phyloP scores from a whole-genome alignment of 2,113 vertebrate species.

The Apeltes quadracus region DNA sequence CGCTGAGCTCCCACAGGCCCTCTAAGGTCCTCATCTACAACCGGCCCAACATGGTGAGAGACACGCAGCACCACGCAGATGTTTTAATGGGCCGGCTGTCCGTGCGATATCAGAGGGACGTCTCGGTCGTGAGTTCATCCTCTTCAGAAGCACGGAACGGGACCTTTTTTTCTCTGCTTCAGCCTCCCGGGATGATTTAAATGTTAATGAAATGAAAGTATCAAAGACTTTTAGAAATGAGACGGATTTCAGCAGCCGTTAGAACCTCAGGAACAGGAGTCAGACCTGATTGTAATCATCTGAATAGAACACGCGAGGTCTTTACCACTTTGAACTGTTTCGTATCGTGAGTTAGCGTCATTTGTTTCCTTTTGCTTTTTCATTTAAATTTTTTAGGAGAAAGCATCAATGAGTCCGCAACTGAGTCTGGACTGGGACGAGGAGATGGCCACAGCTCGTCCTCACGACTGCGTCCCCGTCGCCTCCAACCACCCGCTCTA shows the following conservation, averaged over 20 bases:
- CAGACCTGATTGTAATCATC: background rate
- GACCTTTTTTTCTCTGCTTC: background rate
- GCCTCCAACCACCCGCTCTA: conserved; percentile 91
- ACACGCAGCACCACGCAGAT: too few relatives aligned
- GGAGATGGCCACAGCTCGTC: conserved; percentile 85
- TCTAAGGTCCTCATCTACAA: conserved; percentile 90
- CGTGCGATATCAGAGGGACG: conserved; percentile 7
- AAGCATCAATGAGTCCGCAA: conserved; percentile 76
- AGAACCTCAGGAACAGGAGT: conserved; percentile 1
- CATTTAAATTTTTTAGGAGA: conserved; percentile 78
- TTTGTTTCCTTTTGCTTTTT: background rate
- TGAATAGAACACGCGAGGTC: background rate
- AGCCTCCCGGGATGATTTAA: conserved; percentile 22
- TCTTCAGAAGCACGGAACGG: background rate
- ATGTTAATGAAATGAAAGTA: conserved; percentile 25
- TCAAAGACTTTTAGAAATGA: conserved; percentile 29
- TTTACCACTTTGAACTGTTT: background rate
- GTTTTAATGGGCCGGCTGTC: too few relatives aligned
- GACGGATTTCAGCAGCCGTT: conserved; percentile 1
- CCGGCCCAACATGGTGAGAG: conserved; percentile 88
- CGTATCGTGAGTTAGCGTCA: background rate
- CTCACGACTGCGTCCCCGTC: conserved; percentile 87
- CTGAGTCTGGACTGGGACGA: conserved; percentile 91
- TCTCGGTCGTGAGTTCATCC: conserved; percentile 4
- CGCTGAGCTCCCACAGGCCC: conserved; percentile 84